phyloP scores from a whole-genome alignment of 1,140 invertebrate genomes.

The Drosophila simulans region DNA sequence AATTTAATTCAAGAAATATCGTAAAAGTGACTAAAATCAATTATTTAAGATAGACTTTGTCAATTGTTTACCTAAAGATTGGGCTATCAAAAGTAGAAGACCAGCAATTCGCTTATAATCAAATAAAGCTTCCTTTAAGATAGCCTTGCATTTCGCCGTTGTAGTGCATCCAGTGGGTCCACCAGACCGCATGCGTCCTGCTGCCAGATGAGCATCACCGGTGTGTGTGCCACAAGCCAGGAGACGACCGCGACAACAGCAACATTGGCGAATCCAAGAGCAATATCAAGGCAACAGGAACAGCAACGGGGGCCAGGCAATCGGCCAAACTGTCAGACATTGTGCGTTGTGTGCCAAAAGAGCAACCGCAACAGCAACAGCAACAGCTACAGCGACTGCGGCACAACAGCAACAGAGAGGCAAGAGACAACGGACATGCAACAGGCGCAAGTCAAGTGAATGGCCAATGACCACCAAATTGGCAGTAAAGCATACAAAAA shows the following conservation, averaged over 20 bases:
- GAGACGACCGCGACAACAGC: constrained; percentile 65
- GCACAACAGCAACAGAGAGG: constrained; percentile 37
- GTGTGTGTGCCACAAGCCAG: constrained; percentile 68
- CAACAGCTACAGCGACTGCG: constrained; percentile 19
- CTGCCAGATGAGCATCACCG: constrained; percentile 22
- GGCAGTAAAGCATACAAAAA: constrained; percentile 83
- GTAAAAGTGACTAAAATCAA: no score
- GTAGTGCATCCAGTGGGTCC: constrained; percentile 32
- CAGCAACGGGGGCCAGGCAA: constrained; percentile 53
- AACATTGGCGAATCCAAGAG: constrained; percentile 56
- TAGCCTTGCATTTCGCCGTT: background rate
- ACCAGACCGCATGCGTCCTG: constrained; percentile 22
- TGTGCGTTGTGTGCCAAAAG: constrained; percentile 77
- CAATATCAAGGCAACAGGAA: constrained; percentile 42
- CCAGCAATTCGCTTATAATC: no score
- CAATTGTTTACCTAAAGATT: no score
- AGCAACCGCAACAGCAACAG: constrained; percentile 54
- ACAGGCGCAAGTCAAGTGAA: constrained; percentile 78
- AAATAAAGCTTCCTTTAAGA: background rate
- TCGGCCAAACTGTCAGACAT: constrained; percentile 76
- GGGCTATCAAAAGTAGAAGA: no score
- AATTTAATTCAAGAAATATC: no score
- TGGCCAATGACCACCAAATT: constrained; percentile 83
- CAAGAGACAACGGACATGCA: constrained; percentile 59
- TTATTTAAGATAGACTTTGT: no score